Evolutionary conservation across 2,888 invertebrate species (phyloP).

Genomic region (Sinodicranocentrus sp.): DNA sequence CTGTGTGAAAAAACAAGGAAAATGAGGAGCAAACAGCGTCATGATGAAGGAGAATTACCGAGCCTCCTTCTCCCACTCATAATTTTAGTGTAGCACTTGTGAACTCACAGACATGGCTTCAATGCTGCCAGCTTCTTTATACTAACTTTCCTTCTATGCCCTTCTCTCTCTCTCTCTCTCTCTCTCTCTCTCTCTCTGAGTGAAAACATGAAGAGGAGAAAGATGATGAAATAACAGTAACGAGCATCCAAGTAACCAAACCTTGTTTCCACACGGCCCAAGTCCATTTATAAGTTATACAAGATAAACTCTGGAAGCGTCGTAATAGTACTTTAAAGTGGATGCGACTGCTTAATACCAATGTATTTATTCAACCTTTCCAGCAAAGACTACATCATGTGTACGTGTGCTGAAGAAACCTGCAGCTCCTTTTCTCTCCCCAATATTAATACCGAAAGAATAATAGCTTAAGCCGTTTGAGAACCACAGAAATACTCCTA

Average conservation of each 20-base stretch:
- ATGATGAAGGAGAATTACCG: conserved; percentile 44
- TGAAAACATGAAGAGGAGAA: neutral
- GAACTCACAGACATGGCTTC: conserved; percentile 29
- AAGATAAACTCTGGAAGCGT: neutral
- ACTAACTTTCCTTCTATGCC: conserved; percentile 16
- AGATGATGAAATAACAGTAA: conserved; percentile 26
- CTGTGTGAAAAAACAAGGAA: neutral
- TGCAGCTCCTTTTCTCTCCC: neutral
- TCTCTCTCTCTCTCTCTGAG: too few species aligned
- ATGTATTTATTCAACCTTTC: conserved; percentile 14
- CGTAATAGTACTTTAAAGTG: conserved; percentile 21
- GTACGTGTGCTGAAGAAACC: conserved; percentile 13
- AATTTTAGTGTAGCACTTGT: conserved; percentile 31
- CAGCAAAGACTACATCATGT: neutral
- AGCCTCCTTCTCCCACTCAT: conserved; percentile 18
- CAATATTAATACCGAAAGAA: conserved; percentile 42
- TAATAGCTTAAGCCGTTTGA: conserved; percentile 54
- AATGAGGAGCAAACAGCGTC: conserved; percentile 55
- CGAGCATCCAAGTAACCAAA: conserved; percentile 18
- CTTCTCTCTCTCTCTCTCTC: too few species aligned
- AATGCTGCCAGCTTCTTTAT: too few species aligned
- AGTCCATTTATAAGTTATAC: neutral
- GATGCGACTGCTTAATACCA: neutral
- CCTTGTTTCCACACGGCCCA: neutral
- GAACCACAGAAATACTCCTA: conserved; percentile 53